Conservation (phyloP, 2,113 vertebrate species). For the Neotragus moschatus region DNA sequence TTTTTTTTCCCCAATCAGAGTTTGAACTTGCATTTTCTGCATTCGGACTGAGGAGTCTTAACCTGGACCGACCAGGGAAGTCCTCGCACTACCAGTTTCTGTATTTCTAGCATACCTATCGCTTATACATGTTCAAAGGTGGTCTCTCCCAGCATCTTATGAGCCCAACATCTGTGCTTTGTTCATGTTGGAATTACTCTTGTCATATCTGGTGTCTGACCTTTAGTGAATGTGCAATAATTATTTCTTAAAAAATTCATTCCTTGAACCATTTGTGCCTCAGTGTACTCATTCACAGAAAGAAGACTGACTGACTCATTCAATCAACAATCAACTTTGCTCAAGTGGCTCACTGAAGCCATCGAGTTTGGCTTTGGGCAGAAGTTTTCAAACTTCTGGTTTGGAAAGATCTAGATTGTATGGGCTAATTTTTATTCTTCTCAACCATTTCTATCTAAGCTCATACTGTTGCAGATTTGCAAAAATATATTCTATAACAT, state of each 20-base stretch:
- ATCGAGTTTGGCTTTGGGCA: background rate
- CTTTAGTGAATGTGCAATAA: background rate
- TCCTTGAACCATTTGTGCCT: background rate
- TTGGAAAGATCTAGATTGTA: background rate
- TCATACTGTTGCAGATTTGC: background rate
- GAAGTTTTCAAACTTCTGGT: background rate
- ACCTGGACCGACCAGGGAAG: background rate
- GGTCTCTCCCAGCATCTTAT: background rate
- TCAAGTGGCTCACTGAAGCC: background rate
- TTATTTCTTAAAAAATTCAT: background rate
- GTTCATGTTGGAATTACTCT: background rate
- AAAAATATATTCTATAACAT: constrained; percentile 19
- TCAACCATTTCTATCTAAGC: background rate
- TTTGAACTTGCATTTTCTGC: background rate
- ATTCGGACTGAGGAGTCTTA: background rate
- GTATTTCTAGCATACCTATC: background rate
- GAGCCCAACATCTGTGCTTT: background rate
- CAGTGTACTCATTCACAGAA: background rate
- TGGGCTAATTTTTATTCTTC: constrained; percentile 9
- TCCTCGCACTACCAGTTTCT: background rate
- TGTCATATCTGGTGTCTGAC: background rate
- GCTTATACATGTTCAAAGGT: background rate
- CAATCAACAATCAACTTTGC: background rate
- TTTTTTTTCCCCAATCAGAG: background rate
- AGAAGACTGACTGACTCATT: background rate